Evolutionary conservation across 2,113 vertebrate species (phyloP), one percentile per base, ranked within the genome.

Genomic region (Globicephala melas): DNA sequence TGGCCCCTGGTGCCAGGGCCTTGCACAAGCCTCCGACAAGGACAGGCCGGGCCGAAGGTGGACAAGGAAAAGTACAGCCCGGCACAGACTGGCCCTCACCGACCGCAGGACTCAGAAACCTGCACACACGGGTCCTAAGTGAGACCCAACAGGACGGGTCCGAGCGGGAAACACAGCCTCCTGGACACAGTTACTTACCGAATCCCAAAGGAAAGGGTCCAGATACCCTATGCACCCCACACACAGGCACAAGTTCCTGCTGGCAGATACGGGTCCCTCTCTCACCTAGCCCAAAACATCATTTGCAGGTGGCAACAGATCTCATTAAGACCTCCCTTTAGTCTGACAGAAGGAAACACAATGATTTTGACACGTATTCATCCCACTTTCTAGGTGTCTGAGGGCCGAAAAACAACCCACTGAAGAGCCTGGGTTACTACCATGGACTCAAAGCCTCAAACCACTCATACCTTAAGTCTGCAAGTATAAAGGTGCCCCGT

Each of bases 1-100:
- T 95, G n/a, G 97, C 96, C 93, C 96, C 89, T 91, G 53, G 18
- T 97, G 96, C 95, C 4, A 15, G 95, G 95, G 94, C 92, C 94
- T 94, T 95, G 84, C 89, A 95, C 96, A 87, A 80, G 92, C 65
- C 47, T 83, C 62, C 6, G 1, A 91, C 91, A 83, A 86, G 94
- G 76, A 60, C 36, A 89, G 74, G 33, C 67, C 62, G n/a, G 47
- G 67, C 90, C 7, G 9, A 81, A 58, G 31, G 53, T 12, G 14
- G 73, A 47, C 28, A 33, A 58, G 67, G 25, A 85, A 74, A 47
- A 17, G 74, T 33, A 17, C 0, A 0, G 79, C 65, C 67, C 6
- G 2, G 44, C 23, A 9, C 28, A 53, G 55, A 44, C 41, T 2
- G 12, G n/a, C 36, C 50, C 91, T 58, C 12, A 8, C 9, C 53